Percentiles rank a stretch among this genome's conserved stretches.
These are phyloP conservation scores for Thalassarche chlororhynchos DNA, from an alignment of 2,113 vertebrate species.

Conservation along the genomic window DNA sequence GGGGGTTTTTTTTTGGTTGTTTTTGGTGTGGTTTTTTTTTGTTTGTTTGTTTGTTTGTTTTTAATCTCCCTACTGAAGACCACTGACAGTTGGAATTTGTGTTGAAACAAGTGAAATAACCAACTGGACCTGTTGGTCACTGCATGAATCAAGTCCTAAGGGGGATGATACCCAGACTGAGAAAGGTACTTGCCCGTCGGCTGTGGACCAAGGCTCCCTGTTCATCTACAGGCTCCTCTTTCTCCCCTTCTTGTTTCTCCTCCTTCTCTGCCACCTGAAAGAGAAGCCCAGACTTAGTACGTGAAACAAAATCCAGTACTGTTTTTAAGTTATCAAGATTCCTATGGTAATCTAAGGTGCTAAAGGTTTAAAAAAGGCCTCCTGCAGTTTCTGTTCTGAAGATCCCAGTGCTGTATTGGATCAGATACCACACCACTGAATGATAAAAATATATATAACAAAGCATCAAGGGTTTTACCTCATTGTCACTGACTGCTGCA, in stretches of 20 bases:
- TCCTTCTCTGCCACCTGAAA: constrained; percentile 78
- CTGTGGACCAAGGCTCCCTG: constrained; percentile 76
- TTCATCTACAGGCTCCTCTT: constrained; percentile 85
- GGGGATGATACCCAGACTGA: not conserved
- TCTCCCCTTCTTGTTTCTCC: constrained; percentile 83
- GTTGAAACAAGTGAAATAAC: not conserved
- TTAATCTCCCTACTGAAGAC: not conserved
- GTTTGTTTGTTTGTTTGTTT: not conserved
- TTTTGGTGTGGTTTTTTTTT: not conserved
- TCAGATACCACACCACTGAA: not conserved
- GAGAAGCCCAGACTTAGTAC: not conserved
- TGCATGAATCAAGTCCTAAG: not conserved
- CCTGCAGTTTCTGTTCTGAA: not conserved
- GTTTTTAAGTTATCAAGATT: not conserved
- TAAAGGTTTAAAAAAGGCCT: not conserved
- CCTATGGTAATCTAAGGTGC: not conserved
- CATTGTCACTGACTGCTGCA: constrained; percentile 80
- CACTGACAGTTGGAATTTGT: not conserved
- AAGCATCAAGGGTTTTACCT: constrained; percentile 74
- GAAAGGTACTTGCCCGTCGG: constrained; percentile 79
- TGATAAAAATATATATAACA: not conserved
- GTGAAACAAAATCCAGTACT: not conserved
- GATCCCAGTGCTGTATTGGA: not conserved
- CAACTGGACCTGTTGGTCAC: not conserved
- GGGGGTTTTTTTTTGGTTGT: too few relatives aligned